Percentiles rank a stretch among this genome's conserved stretches.
These are phyloP conservation scores for Camponotus floridanus DNA, from an alignment of 1,140 invertebrate species.

Conservation along the genomic window DNA sequence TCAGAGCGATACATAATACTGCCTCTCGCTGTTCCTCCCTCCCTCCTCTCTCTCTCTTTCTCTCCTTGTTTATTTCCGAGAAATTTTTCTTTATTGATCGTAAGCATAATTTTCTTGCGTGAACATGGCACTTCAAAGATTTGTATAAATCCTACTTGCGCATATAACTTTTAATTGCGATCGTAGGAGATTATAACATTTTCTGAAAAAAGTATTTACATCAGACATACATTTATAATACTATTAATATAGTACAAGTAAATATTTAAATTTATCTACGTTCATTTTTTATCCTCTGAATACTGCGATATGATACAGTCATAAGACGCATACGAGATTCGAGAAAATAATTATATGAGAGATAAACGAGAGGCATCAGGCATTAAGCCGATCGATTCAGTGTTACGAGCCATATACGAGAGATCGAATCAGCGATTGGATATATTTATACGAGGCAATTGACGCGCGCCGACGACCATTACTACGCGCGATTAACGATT, in stretches of 20 bases:
- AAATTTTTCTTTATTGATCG: slow-evolving; percentile 34
- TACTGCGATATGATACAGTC: slow-evolving; percentile 37
- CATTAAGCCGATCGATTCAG: slow-evolving; percentile 50
- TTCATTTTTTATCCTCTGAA: not conserved
- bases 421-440: slow-evolving; percentile 37
- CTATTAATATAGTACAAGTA: not conserved
- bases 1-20: slow-evolving; percentile 39
- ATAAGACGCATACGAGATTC: not conserved
- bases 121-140: no score
- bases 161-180: not conserved
- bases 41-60: no score
- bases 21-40: not conserved
- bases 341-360: slow-evolving; percentile 9
- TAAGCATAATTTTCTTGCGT: no score
- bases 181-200: not conserved
- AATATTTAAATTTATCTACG: not conserved
- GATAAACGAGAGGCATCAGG: slow-evolving; percentile 24
- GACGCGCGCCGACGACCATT: slow-evolving; percentile 38
- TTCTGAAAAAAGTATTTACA: not conserved
- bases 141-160: no score
- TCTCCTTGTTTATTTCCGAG: not conserved
- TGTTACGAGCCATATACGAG: slow-evolving; percentile 32
- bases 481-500: slow-evolving; percentile 74
- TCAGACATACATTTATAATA: not conserved
- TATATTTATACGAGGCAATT: slow-evolving; percentile 49